Evolutionary conservation across 2,113 vertebrate genomes (phyloP), one percentile per base, ranked within the genome.

Genomic region (Actenoides hombroni): DNA sequence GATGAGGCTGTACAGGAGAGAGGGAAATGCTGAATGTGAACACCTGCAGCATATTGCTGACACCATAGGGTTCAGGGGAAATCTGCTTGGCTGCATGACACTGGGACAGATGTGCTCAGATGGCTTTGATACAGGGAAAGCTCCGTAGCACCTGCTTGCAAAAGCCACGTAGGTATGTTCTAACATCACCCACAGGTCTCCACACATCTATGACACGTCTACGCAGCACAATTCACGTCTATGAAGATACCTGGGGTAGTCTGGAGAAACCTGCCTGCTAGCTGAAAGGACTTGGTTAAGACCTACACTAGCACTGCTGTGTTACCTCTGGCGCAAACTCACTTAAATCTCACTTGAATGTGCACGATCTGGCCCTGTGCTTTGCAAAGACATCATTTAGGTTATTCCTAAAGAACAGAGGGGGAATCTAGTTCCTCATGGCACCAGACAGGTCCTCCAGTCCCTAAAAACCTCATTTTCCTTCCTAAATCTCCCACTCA

Each of bases 21-120:
- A 0, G 4, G 46, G 40, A 35, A 0, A 0, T 49, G 40, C 19
- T 42, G 59, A 35, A 40, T 59, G 44, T 46, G n/a, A 29, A 28
- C 59, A 37, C 18, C 23, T 46, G 42, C 37, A 33, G 35, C 24
- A 13, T 20, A 12, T 15, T 60, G 35, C n/a, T 2, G 7, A 29
- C 37, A 54, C 9, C 1, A 0, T 4, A 18, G 40, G 8, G 35
- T 31, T 70, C 25, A 8, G 57, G 24, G 35, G 46, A 28, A 39
- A 84, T 33, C 15, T 29, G 54, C 40, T 61, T 21, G 57, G 31
- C 33, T 51, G 28, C 20, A 2, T 18, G 57, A 76, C 46, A 24
- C 49, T 1, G 2, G 39, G 28, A 57, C 40, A 59, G 49, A 37
- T 15, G 37, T 4, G 1, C 20, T 90, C 56, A 70, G 35, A 44